These are phyloP conservation scores for Orycteropus afer DNA, from an alignment of 2,113 vertebrate genomes.

Conservation along the genomic window DNA sequence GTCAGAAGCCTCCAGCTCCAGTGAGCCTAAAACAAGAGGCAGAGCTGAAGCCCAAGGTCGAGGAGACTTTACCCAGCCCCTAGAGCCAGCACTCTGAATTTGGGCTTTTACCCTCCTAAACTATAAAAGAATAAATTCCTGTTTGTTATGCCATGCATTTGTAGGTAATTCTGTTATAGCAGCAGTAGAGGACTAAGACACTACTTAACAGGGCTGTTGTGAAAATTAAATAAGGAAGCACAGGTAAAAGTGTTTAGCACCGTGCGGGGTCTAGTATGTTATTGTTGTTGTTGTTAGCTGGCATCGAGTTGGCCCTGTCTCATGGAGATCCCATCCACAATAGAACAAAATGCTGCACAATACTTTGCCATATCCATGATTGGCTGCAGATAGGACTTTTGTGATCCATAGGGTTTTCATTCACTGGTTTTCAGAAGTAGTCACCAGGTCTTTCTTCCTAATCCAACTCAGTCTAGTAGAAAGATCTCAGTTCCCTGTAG, in stretches of 20 bases:
- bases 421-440: not conserved
- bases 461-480: not conserved
- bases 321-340: not conserved
- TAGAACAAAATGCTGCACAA: not conserved
- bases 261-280: not conserved
- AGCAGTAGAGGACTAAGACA: no score
- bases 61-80: no score
- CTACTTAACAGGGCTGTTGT: not conserved
- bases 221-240: not conserved
- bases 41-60: no score
- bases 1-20: no score
- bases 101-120: no score
- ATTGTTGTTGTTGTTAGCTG: not conserved
- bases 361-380: not conserved
- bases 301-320: not conserved
- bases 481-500: not conserved
- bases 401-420: not conserved
- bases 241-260: not conserved
- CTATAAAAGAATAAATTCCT: no score
- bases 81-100: no score
- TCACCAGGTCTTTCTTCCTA: no score
- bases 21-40: no score
- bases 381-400: not conserved
- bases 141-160: no score
- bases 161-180: no score